phyloP scores from a whole-genome alignment of 2,797 vertebrate species.

The Telmatherina bonti region DNA sequence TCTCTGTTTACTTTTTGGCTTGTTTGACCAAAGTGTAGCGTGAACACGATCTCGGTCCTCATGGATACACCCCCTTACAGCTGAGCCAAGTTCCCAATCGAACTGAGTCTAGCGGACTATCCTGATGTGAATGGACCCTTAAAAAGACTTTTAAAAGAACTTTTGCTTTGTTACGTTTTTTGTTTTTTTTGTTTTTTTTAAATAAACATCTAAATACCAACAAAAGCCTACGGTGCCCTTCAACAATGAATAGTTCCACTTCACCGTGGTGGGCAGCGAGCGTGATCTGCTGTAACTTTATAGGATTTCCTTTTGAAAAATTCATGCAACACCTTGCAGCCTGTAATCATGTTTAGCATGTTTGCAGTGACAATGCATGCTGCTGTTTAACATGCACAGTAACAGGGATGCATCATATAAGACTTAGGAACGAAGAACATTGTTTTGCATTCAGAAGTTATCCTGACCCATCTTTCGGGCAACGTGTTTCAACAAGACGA shows the following conservation, averaged over 20 bases:
- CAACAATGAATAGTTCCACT: slow-evolving; percentile 16
- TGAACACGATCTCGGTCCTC: too few relatives aligned
- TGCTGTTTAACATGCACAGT: slow-evolving; percentile 6
- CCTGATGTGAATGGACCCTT: too few relatives aligned
- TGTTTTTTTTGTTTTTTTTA: background rate
- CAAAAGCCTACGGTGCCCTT: background rate
- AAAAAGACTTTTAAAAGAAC: too few relatives aligned
- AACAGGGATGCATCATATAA: background rate
- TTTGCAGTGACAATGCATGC: slow-evolving; percentile 32
- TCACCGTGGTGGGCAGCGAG: slow-evolving; percentile 33
- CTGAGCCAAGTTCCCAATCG: too few relatives aligned
- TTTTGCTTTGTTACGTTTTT: too few relatives aligned
- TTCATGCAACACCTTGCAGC: slow-evolving; percentile 60
- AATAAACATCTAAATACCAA: background rate
- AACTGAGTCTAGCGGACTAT: too few relatives aligned
- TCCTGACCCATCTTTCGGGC: slow-evolving; percentile 11
- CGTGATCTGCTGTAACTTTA: slow-evolving; percentile 53
- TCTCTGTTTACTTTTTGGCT: too few relatives aligned
- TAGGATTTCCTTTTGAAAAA: slow-evolving; percentile 63
- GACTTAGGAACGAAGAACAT: slow-evolving; percentile 11
- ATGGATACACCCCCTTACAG: too few relatives aligned
- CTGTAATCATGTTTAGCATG: slow-evolving; percentile 60
- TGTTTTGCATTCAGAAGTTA: slow-evolving; percentile 22
- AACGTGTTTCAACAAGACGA: slow-evolving; percentile 19
- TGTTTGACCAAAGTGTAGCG: too few relatives aligned